A percentile compares a stretch with the other conserved stretches of the same genome.
Conservation (phyloP, 2,113 vertebrate species). For the Tapirus terrestris region DNA sequence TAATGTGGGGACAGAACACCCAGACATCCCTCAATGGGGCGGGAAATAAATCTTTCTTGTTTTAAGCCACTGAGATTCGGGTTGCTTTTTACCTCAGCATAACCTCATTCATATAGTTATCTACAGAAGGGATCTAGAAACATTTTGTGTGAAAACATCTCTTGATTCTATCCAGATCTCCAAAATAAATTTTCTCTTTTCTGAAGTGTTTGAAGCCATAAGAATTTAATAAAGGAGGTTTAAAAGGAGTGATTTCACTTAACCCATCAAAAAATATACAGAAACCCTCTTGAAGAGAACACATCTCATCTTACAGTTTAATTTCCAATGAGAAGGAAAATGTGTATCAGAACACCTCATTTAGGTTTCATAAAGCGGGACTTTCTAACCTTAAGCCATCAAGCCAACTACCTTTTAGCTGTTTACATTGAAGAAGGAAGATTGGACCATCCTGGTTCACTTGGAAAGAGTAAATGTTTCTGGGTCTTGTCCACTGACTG, state of each 20-base stretch:
- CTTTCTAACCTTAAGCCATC: background rate
- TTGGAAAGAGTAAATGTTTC: background rate
- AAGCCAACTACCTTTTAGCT: background rate
- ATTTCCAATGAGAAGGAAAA: background rate
- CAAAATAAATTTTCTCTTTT: background rate
- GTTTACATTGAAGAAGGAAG: background rate
- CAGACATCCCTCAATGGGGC: background rate
- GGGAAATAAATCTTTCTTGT: background rate
- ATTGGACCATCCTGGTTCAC: background rate
- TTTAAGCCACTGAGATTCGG: background rate
- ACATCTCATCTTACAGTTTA: background rate
- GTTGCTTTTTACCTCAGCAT: background rate
- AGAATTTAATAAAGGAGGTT: conserved; percentile 33
- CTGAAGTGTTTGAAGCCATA: background rate
- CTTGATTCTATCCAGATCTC: background rate
- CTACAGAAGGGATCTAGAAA: background rate
- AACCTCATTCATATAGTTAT: background rate
- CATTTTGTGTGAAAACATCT: background rate
- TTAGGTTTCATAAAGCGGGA: background rate
- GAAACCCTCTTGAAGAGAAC: background rate
- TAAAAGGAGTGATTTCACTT: background rate
- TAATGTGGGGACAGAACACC: fast-evolving
- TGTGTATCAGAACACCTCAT: background rate
- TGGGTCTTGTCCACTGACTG: background rate
- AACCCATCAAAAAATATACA: background rate